Conservation (phyloP, 2,113 vertebrate genomes). For the Rhabdornis inornatus region DNA sequence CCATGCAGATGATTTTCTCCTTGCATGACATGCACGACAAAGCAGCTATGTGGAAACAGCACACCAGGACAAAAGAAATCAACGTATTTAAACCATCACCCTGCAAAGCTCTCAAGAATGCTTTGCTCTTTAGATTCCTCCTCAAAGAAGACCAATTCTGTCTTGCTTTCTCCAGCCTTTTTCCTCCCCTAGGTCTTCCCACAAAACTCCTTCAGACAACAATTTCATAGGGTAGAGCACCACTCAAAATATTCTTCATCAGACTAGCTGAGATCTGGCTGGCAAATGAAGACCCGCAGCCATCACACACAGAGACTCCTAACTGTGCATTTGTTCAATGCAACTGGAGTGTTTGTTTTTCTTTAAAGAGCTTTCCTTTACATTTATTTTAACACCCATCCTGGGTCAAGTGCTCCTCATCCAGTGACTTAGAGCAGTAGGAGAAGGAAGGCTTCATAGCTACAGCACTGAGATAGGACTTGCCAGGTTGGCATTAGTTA, state of each 20-base stretch:
- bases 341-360: not conserved
- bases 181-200: not conserved
- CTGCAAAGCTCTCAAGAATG: not conserved
- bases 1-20: not conserved
- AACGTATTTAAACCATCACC: not conserved
- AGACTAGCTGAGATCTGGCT: not conserved
- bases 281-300: not conserved
- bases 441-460: not conserved
- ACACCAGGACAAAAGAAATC: slow-evolving; percentile 4
- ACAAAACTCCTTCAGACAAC: not conserved
- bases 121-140: not conserved
- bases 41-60: not conserved
- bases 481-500: not conserved
- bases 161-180: not conserved
- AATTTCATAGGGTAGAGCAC: not conserved
- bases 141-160: not conserved
- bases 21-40: not conserved
- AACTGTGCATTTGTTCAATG: not conserved
- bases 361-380: not conserved
- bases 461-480: not conserved
- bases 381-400: not conserved
- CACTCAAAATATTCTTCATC: not conserved
- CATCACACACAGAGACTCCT: not conserved
- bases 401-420: not conserved
- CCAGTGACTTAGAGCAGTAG: not conserved